phyloP scores from a whole-genome alignment of 1,140 invertebrate genomes.

The Campoletis sonorensis region DNA sequence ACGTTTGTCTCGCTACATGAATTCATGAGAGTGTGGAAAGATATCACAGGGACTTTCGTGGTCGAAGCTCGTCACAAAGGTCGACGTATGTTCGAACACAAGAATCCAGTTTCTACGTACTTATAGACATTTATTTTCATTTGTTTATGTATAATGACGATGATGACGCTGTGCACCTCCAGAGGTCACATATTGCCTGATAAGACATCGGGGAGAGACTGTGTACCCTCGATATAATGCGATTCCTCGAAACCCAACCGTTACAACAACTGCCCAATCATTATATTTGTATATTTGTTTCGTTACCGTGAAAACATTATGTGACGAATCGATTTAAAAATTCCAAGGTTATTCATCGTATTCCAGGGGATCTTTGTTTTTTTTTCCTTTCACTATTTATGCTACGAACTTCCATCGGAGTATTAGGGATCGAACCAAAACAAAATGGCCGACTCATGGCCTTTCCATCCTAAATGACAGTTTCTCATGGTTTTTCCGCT shows the following conservation, averaged over 20 bases:
- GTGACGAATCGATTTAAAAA: too few species aligned
- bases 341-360: too few species aligned
- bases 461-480: too few species aligned
- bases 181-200: constrained; percentile 1
- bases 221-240: background rate
- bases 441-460: too few species aligned
- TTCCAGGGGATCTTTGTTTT: too few species aligned
- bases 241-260: background rate
- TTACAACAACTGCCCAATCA: background rate
- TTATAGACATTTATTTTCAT: background rate
- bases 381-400: too few species aligned
- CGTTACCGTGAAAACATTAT: too few species aligned
- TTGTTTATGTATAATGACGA: background rate
- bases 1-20: background rate
- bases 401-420: too few species aligned
- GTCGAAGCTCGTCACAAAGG: constrained; percentile 10
- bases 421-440: too few species aligned
- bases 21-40: background rate
- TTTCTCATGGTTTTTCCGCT: too few species aligned
- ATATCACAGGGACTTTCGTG: background rate
- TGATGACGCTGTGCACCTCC: constrained; percentile 4
- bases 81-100: background rate
- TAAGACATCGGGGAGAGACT: background rate
- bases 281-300: background rate
- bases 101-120: background rate